These are phyloP conservation scores for Psittacula cyanocephala DNA, from an alignment of 2,113 vertebrate genomes.

Conservation along the genomic window DNA sequence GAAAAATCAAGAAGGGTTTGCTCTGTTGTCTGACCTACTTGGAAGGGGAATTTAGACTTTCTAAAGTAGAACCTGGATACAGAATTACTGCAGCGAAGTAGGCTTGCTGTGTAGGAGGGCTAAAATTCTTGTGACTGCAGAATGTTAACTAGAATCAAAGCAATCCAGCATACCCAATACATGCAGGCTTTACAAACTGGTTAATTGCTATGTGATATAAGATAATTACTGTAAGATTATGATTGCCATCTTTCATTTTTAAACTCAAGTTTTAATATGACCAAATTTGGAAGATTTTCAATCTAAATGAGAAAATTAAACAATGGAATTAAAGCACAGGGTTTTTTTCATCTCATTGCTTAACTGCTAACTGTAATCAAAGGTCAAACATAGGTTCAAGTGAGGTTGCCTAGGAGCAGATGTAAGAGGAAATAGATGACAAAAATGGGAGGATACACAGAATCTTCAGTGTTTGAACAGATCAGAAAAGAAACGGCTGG, in stretches of 20 bases:
- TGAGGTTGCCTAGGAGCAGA: neutral
- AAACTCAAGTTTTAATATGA: neutral
- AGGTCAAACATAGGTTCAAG: neutral
- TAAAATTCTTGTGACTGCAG: neutral
- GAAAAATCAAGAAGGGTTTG: neutral
- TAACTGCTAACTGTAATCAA: neutral
- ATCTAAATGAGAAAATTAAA: neutral
- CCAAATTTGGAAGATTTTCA: neutral
- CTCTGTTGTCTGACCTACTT: neutral
- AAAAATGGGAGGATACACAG: neutral
- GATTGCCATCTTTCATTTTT: neutral
- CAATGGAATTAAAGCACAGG: neutral
- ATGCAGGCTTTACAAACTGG: neutral
- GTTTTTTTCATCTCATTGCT: neutral
- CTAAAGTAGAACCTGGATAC: neutral
- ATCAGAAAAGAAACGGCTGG: neutral
- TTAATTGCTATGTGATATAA: neutral
- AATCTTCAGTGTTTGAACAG: neutral
- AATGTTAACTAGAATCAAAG: neutral
- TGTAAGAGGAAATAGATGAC: neutral
- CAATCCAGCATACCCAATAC: neutral
- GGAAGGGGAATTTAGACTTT: neutral
- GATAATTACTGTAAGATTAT: neutral
- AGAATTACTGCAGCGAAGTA: neutral
- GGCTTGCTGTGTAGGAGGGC: neutral